Evolutionary conservation across 2,888 invertebrate species (phyloP), one percentile per base, ranked within the genome.

Genomic region (Cynaeus angustus): DNA sequence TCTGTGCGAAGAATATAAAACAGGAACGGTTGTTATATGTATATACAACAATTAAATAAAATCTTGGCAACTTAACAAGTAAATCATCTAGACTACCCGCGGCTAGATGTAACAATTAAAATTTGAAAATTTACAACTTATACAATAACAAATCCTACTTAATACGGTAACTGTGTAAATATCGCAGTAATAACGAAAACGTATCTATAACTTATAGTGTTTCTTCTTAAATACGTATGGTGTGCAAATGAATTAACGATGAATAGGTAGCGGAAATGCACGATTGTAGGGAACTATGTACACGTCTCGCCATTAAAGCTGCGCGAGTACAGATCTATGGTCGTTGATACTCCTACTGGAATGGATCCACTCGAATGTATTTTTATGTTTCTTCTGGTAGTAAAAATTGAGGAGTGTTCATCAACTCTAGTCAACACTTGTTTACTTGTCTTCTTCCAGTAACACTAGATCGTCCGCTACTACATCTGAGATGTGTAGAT

Each of bases 401-500:
- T 77, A 77, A 79, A 79, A 80, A 77, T 79, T 74, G 75, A 78
- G 76, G 77, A 79, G 74, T 77, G 79, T 80, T 78, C 75, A 77
- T 78, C 72, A 76, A 75, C 71, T 76, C 73, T 71, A 71, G 75
- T 76, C 72, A 73, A 56, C 68, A 74, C 74, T 72, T 74, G 68
- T 75, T 81, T 90, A 91, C 88, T 91, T 88, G 84, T 90, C 90
- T 83, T 89, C 90, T 80, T 90, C 89, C 75, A 94, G 89, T 83
- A 94, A 88, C 84, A 96, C 96, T 86, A 96, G 89, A 88, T 96
- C 96, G 86, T 96, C 96, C 86, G 95, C 95, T 82, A 96, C 95
- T 83, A 96, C 96, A 89, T 97, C 96, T 84, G 96, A 96, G 86
- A 97, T 96, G 90, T 97, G 96, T 81, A 97, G 90, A 86, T 97